Conservation (phyloP, 2,113 vertebrate species). For the Herpailurus yagouaroundi region DNA sequence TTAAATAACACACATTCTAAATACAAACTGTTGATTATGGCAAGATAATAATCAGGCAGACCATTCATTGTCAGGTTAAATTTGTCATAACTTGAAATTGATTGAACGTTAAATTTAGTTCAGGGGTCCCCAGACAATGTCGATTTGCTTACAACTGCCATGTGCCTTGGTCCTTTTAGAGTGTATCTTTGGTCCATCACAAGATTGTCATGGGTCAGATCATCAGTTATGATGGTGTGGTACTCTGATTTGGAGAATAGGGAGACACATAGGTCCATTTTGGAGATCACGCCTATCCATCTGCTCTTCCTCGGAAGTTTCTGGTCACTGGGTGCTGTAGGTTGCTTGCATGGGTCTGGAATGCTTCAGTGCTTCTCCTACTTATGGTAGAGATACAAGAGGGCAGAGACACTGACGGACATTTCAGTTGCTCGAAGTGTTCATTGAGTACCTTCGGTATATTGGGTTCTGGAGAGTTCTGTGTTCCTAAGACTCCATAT, state of each 20-base stretch:
- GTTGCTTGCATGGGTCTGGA: not conserved
- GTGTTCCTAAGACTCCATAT: not conserved
- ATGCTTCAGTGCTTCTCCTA: not conserved
- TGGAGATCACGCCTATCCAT: not conserved
- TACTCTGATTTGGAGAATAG: not conserved
- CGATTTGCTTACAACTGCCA: not conserved
- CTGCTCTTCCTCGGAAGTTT: not conserved
- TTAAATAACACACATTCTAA: not conserved
- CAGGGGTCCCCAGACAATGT: not conserved
- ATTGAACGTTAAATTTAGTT: not conserved
- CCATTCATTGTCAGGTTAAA: not conserved
- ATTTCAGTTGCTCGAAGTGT: not conserved
- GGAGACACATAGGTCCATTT: not conserved
- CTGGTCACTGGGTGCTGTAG: not conserved
- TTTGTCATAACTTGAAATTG: slow-evolving; percentile 12
- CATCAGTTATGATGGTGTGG: not conserved
- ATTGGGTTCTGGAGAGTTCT: not conserved
- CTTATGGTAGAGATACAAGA: not conserved
- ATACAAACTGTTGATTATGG: not conserved
- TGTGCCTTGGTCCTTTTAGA: not conserved
- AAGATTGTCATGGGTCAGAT: not conserved
- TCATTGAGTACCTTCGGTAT: not conserved
- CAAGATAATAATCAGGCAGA: not conserved
- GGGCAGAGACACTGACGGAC: not conserved
- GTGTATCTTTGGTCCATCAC: not conserved